Evolutionary conservation across 1,140 invertebrate genomes (phyloP).

Genomic region (Patella vulgata): DNA sequence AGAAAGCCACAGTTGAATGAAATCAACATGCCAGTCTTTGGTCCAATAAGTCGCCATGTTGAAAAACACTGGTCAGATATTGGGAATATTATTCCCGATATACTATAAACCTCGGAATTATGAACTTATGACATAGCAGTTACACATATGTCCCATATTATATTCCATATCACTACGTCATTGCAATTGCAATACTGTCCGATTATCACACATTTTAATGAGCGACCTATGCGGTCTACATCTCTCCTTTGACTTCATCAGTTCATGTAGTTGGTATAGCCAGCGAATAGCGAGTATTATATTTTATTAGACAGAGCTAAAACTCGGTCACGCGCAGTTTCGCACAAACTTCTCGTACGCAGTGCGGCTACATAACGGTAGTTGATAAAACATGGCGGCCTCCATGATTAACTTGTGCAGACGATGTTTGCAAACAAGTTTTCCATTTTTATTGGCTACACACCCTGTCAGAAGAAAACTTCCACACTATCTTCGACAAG

Average conservation of each 20-base stretch:
- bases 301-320: constrained; percentile 44
- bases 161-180: no score
- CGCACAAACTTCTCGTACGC: constrained; percentile 22
- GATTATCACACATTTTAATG: no score
- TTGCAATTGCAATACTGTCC: no score
- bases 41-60: constrained; percentile 46
- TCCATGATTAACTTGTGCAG: constrained; percentile 33
- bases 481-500: no score
- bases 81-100: background rate
- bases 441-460: background rate
- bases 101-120: no score
- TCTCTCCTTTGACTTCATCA: no score
- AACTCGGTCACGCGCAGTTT: constrained; percentile 23
- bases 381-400: constrained; percentile 45
- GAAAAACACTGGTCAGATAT: constrained; percentile 31
- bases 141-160: no score
- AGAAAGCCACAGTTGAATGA: constrained; percentile 3
- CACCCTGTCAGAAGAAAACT: no score
- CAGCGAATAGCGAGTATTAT: constrained; percentile 27
- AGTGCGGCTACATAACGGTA: constrained; percentile 4
- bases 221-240: no score
- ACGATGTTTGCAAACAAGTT: constrained; percentile 8
- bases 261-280: no score
- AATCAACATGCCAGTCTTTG: no score
- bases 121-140: no score